These are phyloP conservation scores for Sitta europaea DNA, from an alignment of 2,113 vertebrate species.

Conservation along the genomic window DNA sequence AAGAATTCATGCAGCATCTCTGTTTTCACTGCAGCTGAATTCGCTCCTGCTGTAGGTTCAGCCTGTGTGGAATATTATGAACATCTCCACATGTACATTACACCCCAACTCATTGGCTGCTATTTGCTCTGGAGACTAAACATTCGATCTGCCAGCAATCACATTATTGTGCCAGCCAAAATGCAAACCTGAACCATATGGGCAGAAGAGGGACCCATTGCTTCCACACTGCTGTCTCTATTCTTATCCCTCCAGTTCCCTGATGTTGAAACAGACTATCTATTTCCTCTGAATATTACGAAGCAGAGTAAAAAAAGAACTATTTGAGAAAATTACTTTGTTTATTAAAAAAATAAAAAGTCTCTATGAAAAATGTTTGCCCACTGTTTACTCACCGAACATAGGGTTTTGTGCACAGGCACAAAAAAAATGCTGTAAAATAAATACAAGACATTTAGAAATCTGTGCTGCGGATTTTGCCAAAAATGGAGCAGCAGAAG, in stretches of 20 bases:
- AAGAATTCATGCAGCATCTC: constrained; percentile 68
- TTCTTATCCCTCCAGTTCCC: constrained; percentile 23
- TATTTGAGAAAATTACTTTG: constrained; percentile 23
- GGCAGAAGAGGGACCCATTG: constrained; percentile 69
- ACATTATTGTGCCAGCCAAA: constrained; percentile 73
- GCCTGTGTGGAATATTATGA: constrained; percentile 66
- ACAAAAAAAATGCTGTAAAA: constrained; percentile 38
- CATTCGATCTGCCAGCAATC: constrained; percentile 74
- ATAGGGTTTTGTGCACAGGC: constrained; percentile 50
- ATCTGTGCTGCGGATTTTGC: constrained; percentile 59
- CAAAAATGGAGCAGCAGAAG: constrained; percentile 54
- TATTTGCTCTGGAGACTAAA: constrained; percentile 74
- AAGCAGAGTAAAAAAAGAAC: not conserved
- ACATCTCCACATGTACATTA: constrained; percentile 70
- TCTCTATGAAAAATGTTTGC: constrained; percentile 33
- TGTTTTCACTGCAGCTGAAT: constrained; percentile 66
- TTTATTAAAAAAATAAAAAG: constrained; percentile 44
- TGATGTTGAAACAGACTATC: constrained; percentile 52
- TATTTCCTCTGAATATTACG: constrained; percentile 38
- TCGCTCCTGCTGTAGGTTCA: constrained; percentile 56
- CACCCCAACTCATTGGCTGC: constrained; percentile 71
- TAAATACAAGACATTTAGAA: constrained; percentile 59
- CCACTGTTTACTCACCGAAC: constrained; percentile 55
- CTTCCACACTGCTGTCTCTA: constrained; percentile 37
- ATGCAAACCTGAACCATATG: constrained; percentile 77